Conservation (phyloP, 2,113 vertebrate species). For the Notiomystis cincta region DNA sequence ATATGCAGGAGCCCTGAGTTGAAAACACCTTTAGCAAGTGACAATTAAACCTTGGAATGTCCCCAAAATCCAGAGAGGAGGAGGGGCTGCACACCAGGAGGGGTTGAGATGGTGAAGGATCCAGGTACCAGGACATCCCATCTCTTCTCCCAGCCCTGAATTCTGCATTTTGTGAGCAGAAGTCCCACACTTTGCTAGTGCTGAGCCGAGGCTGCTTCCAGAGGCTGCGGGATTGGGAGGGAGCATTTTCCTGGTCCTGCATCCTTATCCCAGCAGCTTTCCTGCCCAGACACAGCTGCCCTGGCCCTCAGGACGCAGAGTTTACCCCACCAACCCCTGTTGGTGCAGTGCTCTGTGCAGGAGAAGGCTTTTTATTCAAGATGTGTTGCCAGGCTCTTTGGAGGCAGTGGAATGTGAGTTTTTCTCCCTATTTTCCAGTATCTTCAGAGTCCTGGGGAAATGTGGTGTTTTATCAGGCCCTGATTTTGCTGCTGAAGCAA, state of each 20-base stretch:
- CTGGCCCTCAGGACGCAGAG: neutral
- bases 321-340: neutral
- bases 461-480: neutral
- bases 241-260: neutral
- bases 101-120: neutral
- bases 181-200: fast-evolving
- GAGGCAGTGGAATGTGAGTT: neutral
- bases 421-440: neutral
- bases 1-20: neutral
- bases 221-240: neutral
- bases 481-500: neutral
- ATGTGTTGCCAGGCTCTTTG: neutral
- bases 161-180: neutral
- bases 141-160: neutral
- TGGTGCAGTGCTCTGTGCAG: neutral
- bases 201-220: neutral
- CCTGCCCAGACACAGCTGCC: neutral
- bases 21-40: neutral
- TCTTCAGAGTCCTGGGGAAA: neutral
- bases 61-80: neutral
- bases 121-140: neutral
- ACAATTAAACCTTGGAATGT: neutral
- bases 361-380: neutral
- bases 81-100: fast-evolving
- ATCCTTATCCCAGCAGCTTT: neutral